A percentile compares a stretch with the other conserved stretches of the same genome.
Conservation (phyloP, 2,888 invertebrate species). For the Mechanitis messenoides region DNA sequence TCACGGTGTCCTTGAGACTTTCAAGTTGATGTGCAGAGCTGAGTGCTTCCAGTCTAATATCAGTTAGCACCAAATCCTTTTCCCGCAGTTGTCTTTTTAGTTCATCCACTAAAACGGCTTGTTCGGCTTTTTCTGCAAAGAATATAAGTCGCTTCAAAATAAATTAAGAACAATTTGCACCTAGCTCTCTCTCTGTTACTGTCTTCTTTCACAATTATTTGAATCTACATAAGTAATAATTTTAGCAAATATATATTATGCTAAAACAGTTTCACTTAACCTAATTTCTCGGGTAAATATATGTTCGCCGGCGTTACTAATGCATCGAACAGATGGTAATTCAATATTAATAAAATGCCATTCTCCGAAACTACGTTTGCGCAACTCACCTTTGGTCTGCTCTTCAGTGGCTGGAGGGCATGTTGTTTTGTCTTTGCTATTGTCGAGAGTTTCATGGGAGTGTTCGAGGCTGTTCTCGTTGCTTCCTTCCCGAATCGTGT, state of each 20-base stretch:
- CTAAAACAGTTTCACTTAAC: conserved; percentile 19
- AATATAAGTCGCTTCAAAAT: conserved; percentile 8
- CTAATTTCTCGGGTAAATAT: conserved; percentile 21
- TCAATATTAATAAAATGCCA: conserved; percentile 17
- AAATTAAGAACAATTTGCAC: conserved; percentile 2
- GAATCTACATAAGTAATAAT: neutral
- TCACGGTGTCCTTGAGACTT: conserved; percentile 96
- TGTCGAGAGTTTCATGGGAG: conserved; percentile 66
- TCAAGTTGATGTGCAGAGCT: conserved; percentile 98
- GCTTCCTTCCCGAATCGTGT: conserved; percentile 71
- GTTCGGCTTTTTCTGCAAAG: conserved; percentile 69
- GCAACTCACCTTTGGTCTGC: conserved; percentile 62
- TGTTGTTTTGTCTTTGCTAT: conserved; percentile 54
- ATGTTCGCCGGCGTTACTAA: conserved; percentile 11
- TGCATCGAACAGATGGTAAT: conserved; percentile 13
- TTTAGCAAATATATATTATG: neutral
- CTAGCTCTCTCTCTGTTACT: neutral
- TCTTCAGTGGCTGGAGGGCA: conserved; percentile 54
- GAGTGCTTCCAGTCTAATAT: conserved; percentile 96
- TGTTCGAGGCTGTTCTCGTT: conserved; percentile 74
- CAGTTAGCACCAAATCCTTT: conserved; percentile 96
- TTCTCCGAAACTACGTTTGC: conserved; percentile 8
- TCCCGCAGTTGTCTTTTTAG: conserved; percentile 95
- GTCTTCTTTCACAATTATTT: neutral
- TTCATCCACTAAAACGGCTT: conserved; percentile 80